Evolutionary conservation across 2,888 invertebrate genomes (phyloP).

Genomic region (Coleophora flavipennella): DNA sequence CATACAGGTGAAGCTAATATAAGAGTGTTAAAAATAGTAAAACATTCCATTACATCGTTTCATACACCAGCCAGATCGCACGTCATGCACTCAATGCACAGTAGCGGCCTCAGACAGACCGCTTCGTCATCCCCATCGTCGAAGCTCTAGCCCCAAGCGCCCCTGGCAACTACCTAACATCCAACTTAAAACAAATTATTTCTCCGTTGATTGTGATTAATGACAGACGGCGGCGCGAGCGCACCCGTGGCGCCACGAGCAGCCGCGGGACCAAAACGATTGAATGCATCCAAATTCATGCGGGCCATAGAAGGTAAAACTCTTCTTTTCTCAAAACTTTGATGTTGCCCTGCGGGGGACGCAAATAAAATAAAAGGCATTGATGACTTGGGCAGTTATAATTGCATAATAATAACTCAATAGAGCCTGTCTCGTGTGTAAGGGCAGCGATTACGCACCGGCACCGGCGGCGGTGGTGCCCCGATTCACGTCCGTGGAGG

Average conservation of each 20-base stretch:
- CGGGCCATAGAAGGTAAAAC: background rate
- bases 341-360: too few species aligned
- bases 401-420: slow-evolving; percentile 68
- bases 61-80: too few species aligned
- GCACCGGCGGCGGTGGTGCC: background rate
- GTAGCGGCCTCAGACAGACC: slow-evolving; percentile 22
- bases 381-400: slow-evolving; percentile 39
- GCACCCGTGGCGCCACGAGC: slow-evolving; percentile 45
- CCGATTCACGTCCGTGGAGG: background rate
- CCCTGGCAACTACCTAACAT: too few species aligned
- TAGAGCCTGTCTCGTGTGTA: slow-evolving; percentile 37
- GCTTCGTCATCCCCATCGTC: slow-evolving; percentile 20
- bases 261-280: slow-evolving; percentile 1
- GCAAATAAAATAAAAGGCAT: too few species aligned
- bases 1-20: too few species aligned
- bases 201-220: slow-evolving; percentile 68
- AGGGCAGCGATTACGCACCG: slow-evolving; percentile 29
- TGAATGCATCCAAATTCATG: too few species aligned
- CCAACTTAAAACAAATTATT: slow-evolving; percentile 64
- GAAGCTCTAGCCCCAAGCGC: slow-evolving; percentile 12
- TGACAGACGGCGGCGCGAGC: slow-evolving; percentile 35
- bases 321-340: background rate
- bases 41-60: slow-evolving; percentile 2
- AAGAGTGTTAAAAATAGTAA: background rate
- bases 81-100: slow-evolving; percentile 13